phyloP scores from a whole-genome alignment of 2,888 invertebrate genomes.

The Epistrophella euchroma region DNA sequence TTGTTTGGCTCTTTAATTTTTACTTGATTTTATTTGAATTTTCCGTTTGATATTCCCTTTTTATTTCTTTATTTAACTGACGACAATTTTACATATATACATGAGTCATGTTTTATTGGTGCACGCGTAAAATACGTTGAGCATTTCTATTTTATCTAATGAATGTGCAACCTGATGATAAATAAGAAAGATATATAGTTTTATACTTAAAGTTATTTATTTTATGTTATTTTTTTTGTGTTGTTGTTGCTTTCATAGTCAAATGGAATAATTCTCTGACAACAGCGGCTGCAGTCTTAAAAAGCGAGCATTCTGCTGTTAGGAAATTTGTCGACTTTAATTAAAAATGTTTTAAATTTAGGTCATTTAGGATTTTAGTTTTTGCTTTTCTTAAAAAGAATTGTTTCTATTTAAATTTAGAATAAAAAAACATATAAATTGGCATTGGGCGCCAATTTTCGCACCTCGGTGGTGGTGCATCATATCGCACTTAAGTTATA shows the following conservation, averaged over 20 bases:
- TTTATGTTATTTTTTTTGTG: slow-evolving; percentile 28
- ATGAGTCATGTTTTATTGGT: slow-evolving; percentile 66
- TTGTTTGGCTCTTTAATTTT: slow-evolving; percentile 20
- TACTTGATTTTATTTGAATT: slow-evolving; percentile 25
- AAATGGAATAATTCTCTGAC: slow-evolving; percentile 68
- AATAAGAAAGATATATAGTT: slow-evolving; percentile 60
- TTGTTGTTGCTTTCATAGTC: slow-evolving; percentile 28
- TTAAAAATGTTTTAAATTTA: slow-evolving; percentile 65
- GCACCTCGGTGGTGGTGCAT: slow-evolving; percentile 28
- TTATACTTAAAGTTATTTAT: slow-evolving; percentile 38
- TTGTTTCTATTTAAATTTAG: slow-evolving; percentile 32
- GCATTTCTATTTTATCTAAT: slow-evolving; percentile 66
- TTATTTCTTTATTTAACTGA: slow-evolving; percentile 25
- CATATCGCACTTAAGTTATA: slow-evolving; percentile 3
- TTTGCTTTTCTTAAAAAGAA: not conserved
- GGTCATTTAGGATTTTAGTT: slow-evolving; percentile 60
- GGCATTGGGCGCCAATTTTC: slow-evolving; percentile 70
- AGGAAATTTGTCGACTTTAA: slow-evolving; percentile 54
- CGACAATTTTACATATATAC: slow-evolving; percentile 28
- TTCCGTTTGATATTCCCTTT: slow-evolving; percentile 39
- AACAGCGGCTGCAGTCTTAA: not conserved
- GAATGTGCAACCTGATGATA: slow-evolving; percentile 73
- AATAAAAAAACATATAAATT: slow-evolving; percentile 29
- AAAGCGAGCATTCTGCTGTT: not conserved
- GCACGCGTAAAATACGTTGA: slow-evolving; percentile 40